These are phyloP conservation scores for Onychostoma macrolepis DNA, from an alignment of 2,113 vertebrate species.

Conservation along the genomic window DNA sequence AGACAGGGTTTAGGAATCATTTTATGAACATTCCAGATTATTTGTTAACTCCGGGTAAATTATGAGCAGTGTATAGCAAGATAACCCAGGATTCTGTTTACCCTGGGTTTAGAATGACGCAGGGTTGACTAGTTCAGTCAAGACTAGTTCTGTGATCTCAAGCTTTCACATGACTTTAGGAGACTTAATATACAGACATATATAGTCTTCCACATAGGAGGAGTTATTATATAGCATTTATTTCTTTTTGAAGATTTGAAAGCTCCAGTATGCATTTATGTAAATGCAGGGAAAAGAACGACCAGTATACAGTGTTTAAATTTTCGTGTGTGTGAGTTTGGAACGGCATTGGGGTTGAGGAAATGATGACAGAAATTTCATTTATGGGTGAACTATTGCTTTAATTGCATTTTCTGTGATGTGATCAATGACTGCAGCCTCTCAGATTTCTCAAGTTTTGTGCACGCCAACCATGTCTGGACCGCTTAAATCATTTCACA, in stretches of 20 bases:
- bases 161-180: background rate
- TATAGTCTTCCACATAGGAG: background rate
- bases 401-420: constrained; percentile 26
- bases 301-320: background rate
- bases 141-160: too few species aligned
- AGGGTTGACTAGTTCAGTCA: background rate
- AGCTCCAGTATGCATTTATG: background rate
- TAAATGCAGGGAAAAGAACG: background rate
- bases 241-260: background rate
- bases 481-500: constrained; percentile 23
- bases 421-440: constrained; percentile 13
- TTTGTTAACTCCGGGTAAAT: background rate
- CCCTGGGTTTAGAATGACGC: too few species aligned
- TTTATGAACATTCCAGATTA: background rate
- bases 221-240: background rate
- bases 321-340: background rate
- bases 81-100: background rate
- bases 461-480: constrained; percentile 16
- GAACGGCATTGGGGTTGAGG: background rate
- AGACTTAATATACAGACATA: background rate
- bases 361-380: background rate
- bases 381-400: background rate
- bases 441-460: constrained; percentile 5
- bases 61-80: background rate
- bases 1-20: background rate